These are phyloP conservation scores for Thera britannica DNA, from an alignment of 2,888 invertebrate genomes.

Conservation along the genomic window DNA sequence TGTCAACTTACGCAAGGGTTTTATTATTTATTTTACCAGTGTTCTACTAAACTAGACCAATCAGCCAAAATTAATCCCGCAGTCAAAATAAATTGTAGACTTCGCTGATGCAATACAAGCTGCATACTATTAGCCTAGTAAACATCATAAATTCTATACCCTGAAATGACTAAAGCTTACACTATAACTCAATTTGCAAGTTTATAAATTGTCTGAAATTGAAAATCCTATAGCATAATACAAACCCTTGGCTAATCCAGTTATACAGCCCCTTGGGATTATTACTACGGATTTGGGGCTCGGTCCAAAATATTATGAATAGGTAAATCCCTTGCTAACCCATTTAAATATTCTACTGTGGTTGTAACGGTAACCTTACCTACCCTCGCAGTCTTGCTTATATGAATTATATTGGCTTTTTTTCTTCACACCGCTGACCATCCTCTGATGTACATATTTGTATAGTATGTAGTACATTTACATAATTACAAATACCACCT, in stretches of 20 bases:
- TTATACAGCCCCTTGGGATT: constrained; percentile 38
- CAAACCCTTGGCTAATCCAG: constrained; percentile 31
- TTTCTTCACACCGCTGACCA: background rate
- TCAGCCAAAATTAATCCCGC: too few relatives aligned
- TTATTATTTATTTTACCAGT: too few relatives aligned
- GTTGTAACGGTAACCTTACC: background rate
- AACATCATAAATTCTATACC: background rate
- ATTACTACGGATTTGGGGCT: constrained; percentile 31
- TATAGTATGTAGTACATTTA: background rate
- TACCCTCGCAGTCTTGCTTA: background rate
- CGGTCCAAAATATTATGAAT: constrained; percentile 10
- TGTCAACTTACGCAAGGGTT: background rate
- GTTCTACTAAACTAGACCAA: too few relatives aligned
- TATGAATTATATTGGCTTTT: background rate
- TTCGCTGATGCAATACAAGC: background rate
- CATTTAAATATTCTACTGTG: constrained; percentile 3
- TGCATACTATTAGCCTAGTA: background rate
- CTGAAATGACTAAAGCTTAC: background rate
- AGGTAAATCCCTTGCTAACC: constrained; percentile 6
- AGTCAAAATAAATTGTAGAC: too few relatives aligned
- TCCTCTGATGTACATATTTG: background rate
- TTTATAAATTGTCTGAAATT: constrained; percentile 18
- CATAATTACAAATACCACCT: too few relatives aligned
- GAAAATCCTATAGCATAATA: constrained; percentile 19
- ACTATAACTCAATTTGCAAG: constrained; percentile 12